These are phyloP conservation scores for Leptoteleia sp. DNA, from an alignment of 1,140 invertebrate genomes.

Conservation along the genomic window DNA sequence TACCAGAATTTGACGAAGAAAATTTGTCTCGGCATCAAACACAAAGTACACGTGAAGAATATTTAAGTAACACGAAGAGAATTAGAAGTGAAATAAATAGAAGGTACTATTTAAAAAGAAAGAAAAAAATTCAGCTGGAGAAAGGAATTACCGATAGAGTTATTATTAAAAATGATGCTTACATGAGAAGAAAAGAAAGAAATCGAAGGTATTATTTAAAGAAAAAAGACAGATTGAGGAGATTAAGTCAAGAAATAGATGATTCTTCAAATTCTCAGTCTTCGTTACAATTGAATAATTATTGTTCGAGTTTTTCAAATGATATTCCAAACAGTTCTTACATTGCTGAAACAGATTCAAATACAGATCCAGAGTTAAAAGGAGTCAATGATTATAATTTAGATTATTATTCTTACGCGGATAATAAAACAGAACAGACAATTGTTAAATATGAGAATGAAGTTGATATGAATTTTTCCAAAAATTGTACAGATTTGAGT, in stretches of 20 bases:
- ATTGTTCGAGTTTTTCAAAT: not conserved
- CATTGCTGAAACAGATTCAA: not conserved
- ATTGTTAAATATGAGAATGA: conserved; percentile 19
- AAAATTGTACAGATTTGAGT: not conserved
- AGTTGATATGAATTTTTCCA: not conserved
- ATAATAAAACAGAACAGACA: not conserved
- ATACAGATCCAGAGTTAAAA: not conserved
- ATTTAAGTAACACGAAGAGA: conserved; percentile 17
- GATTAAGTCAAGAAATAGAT: conserved; percentile 3
- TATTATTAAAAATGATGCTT: conserved; percentile 50
- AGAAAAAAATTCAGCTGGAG: conserved; percentile 32
- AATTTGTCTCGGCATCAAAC: not conserved
- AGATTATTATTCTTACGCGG: conserved; percentile 5
- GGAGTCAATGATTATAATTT: not conserved
- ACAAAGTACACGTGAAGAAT: not conserved
- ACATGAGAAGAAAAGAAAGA: conserved; percentile 32
- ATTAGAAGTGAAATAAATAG: conserved; percentile 44
- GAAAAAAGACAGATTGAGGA: conserved; percentile 17
- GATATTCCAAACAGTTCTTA: not conserved
- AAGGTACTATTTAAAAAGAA: conserved; percentile 53
- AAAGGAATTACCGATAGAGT: conserved; percentile 39
- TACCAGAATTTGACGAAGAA: not conserved
- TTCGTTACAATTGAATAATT: conserved; percentile 23
- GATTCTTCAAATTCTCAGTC: conserved; percentile 37
- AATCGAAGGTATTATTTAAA: conserved; percentile 53